Percentiles rank a stretch among this genome's conserved stretches.
phyloP scores from a whole-genome alignment of 1,140 invertebrate species.

The Cherax quadricarinatus region DNA sequence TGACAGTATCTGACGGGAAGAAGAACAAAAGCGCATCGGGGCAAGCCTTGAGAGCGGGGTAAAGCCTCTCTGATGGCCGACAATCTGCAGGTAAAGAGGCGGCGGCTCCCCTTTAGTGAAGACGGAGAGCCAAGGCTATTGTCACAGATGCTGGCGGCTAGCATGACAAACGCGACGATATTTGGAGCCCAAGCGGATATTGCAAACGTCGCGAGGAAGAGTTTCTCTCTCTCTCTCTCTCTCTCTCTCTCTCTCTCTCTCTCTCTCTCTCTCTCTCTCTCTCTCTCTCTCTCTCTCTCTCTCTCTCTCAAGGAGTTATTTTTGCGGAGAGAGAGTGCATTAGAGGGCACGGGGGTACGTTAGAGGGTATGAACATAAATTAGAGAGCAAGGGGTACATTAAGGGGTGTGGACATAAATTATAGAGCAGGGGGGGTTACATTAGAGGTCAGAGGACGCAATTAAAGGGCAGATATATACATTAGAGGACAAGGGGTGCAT shows the following conservation, averaged over 20 bases:
- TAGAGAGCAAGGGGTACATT: too few relatives aligned
- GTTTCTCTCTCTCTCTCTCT: not conserved
- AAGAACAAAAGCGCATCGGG: not conserved
- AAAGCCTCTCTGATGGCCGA: not conserved
- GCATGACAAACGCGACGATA: constrained; percentile 5
- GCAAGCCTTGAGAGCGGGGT: not conserved
- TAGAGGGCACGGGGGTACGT: too few relatives aligned
- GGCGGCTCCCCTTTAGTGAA: constrained; percentile 13
- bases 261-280: constrained; percentile 3
- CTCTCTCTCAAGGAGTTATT: not conserved
- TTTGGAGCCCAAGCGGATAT: not conserved
- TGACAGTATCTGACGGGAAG: not conserved
- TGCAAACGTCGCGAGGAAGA: not conserved
- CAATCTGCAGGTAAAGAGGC: constrained; percentile 8
- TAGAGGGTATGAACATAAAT: too few relatives aligned
- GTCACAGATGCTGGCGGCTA: constrained; percentile 4
- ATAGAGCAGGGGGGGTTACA: too few relatives aligned
- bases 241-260: constrained; percentile 3
- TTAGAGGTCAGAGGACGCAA: too few relatives aligned
- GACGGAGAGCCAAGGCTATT: not conserved
- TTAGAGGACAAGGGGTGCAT: too few relatives aligned
- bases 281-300: constrained; percentile 3
- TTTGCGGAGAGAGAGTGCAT: too few relatives aligned
- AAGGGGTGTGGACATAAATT: too few relatives aligned
- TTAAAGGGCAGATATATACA: too few relatives aligned